Percentiles rank a stretch among this genome's conserved stretches.
These are phyloP conservation scores for Solen grandis DNA, from an alignment of 1,140 invertebrate species.

Conservation along the genomic window DNA sequence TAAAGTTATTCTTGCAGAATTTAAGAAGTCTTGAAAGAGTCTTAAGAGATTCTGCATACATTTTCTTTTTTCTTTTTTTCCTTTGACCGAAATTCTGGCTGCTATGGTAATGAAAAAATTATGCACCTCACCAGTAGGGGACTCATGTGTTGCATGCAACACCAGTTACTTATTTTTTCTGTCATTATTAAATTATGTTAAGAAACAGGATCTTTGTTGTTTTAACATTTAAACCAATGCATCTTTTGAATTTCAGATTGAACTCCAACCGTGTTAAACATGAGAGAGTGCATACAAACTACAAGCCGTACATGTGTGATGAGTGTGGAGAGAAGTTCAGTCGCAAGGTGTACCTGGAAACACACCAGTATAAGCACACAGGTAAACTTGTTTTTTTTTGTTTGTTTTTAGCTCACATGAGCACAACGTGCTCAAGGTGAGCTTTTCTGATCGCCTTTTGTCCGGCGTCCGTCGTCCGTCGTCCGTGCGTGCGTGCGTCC, in stretches of 20 bases:
- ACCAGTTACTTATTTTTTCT: too few relatives aligned
- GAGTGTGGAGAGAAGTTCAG: constrained; percentile 8
- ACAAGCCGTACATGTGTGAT: neutral
- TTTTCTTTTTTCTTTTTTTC: neutral
- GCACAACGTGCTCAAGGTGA: too few relatives aligned
- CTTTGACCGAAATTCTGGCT: too few relatives aligned
- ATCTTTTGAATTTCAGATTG: constrained; percentile 5
- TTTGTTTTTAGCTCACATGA: too few relatives aligned
- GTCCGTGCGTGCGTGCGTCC: too few relatives aligned
- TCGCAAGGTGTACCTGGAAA: constrained; percentile 6
- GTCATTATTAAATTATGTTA: neutral
- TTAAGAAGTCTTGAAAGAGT: neutral
- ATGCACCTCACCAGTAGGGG: too few relatives aligned
- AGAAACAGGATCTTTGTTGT: neutral
- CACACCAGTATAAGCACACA: constrained; percentile 40
- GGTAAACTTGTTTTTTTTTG: too few relatives aligned
- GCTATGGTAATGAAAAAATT: too few relatives aligned
- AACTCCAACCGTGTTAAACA: neutral
- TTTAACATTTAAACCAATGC: neutral
- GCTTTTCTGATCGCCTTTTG: too few relatives aligned
- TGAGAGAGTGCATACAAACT: neutral
- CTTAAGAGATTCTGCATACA: neutral
- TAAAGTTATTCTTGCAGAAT: neutral
- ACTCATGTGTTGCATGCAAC: too few relatives aligned
- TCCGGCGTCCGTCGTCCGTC: too few relatives aligned